Evolutionary conservation across 2,888 invertebrate species (phyloP), one percentile per base, ranked within the genome.

Genomic region (Antitype chi): DNA sequence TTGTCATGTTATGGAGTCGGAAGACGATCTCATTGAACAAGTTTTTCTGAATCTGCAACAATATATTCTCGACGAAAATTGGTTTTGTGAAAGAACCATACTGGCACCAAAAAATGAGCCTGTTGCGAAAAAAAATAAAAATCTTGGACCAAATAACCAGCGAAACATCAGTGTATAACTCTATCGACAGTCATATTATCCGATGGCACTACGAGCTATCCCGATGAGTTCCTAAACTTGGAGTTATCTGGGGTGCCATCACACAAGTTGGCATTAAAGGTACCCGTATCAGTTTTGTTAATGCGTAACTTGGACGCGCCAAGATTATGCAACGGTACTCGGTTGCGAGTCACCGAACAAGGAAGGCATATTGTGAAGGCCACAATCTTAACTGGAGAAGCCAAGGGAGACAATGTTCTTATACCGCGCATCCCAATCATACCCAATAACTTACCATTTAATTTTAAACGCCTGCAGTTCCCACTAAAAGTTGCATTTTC

Each of bases 211-310:
- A 59, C 59, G 7, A 59, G 59, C 3, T 59, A 59, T 6, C 28
- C 28, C 17, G 28, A 28, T 0, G 59, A 59, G 59, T 59, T 59
- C 7, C 28, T 66, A 9, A 28, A 66, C 25, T 66, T 60, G 8
- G 28, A 60, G 28, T 2, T 62, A 11, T 38, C 62, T 2, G 62
- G 62, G 32, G 62, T 32, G 32, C 32, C 62, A 32, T 23, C 20
- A 6, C 8, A 52, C 6, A 52, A 52, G 52, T 1, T 52, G 20
- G 52, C 20, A 52, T 52, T 20, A 52, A 52, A 52, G 52, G 57
- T 57, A 57, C 25, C 25, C 20, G 20, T 57, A 69, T 43, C 57
- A 20, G 57, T 69, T 57, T 69, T 69, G 43, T 57, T 57, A 43
- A 69, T 57, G 38, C 43, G 57, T 32, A 2, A 4, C 2, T 32